Conservation (phyloP, 2,888 invertebrate genomes). For the Drosophila paramelanica region DNA sequence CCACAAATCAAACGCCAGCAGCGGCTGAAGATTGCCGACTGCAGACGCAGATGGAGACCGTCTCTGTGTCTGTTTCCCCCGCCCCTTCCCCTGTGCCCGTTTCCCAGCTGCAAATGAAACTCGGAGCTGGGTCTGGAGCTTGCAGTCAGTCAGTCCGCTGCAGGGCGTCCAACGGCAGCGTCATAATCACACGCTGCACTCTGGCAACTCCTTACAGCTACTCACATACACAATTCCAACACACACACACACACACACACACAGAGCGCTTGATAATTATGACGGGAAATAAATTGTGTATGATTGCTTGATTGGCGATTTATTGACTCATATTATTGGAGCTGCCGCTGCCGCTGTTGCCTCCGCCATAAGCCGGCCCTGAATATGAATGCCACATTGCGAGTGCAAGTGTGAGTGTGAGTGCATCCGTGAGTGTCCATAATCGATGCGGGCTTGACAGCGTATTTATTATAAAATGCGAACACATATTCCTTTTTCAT, state of each 20-base stretch:
- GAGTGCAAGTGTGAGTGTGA: conserved; percentile 43
- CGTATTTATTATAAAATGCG: conserved; percentile 80
- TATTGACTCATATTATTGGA: conserved; percentile 83
- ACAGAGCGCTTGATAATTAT: conserved; percentile 78
- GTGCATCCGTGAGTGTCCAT: conserved; percentile 77
- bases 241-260: conserved; percentile 15
- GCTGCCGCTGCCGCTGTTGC: conserved; percentile 52
- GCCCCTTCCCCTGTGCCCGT: neutral
- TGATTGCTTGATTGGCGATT: conserved; percentile 84
- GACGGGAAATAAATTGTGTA: conserved; percentile 84
- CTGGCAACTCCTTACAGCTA: conserved; percentile 25
- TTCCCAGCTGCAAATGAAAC: conserved; percentile 48
- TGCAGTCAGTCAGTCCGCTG: conserved; percentile 59
- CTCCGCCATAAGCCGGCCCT: conserved; percentile 36
- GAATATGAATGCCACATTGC: conserved; percentile 26
- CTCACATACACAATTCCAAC: conserved; percentile 21
- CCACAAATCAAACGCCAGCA: conserved; percentile 76
- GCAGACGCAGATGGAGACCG: conserved; percentile 32
- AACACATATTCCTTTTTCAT: conserved; percentile 58
- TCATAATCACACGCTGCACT: conserved; percentile 77
- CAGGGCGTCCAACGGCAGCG: conserved; percentile 78
- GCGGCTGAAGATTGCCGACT: conserved; percentile 47
- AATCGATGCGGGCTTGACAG: conserved; percentile 82
- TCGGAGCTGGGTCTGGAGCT: conserved; percentile 31
- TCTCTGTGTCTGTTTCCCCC: conserved; percentile 13